phyloP scores from a whole-genome alignment of 2,113 vertebrate species.

The Ariopsis seemanni region DNA sequence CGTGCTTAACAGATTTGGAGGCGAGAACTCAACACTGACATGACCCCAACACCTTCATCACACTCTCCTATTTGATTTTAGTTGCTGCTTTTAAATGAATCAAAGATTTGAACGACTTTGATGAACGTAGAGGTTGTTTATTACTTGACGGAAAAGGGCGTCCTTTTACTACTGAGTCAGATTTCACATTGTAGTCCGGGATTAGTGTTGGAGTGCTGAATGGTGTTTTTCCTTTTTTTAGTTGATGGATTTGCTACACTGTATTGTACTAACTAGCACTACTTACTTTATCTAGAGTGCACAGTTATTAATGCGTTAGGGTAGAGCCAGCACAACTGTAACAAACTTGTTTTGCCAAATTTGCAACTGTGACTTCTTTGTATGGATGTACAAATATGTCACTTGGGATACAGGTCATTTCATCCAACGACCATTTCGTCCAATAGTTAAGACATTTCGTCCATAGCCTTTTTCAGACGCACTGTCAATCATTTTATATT shows the following conservation, averaged over 20 bases:
- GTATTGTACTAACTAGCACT: background rate
- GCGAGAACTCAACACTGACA: background rate
- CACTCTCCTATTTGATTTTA: conserved; percentile 2
- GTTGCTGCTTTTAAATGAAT: background rate
- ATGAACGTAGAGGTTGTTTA: background rate
- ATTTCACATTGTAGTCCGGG: background rate
- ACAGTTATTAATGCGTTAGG: background rate
- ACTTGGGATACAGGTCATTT: background rate
- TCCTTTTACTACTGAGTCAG: conserved; percentile 1
- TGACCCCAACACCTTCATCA: background rate
- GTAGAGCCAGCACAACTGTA: background rate
- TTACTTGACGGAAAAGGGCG: background rate
- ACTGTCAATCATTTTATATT: too few relatives aligned
- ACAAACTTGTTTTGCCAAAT: background rate
- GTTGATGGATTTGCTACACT: background rate
- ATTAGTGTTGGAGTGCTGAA: background rate
- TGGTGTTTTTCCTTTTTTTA: background rate
- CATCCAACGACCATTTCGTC: too few relatives aligned
- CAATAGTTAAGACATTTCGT: too few relatives aligned
- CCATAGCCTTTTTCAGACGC: too few relatives aligned
- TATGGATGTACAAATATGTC: background rate
- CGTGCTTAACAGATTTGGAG: background rate
- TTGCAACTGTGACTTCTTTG: background rate
- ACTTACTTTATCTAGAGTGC: background rate
- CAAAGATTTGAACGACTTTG: background rate